Evolutionary conservation across 2,888 invertebrate species (phyloP), one percentile per base, ranked within the genome.

Genomic region (Sesamia inferens): DNA sequence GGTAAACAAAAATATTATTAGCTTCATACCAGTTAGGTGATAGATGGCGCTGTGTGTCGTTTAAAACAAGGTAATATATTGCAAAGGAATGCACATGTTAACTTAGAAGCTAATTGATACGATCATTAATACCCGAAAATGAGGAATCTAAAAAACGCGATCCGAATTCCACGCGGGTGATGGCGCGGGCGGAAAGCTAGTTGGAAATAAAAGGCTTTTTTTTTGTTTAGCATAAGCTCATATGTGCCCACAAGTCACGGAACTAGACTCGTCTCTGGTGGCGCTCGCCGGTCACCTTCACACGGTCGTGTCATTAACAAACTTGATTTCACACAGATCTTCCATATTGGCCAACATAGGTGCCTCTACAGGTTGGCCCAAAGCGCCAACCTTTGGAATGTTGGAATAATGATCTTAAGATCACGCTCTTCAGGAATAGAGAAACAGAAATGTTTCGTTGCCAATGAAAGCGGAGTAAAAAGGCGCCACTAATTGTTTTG

Each of bases 201-300:
- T 31, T 31, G 31, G 31, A 31, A 31, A 31, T 31, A 31, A 31
- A 31, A 31, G 31, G 31, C 31, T 31, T 31, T 31, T 31, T 31
- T 31, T 31, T 31, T 31, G 31, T 31, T 31, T 31, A 31, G 31
- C 3, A 55, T 39, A 16, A 19, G 22, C 47, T 59, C 19, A 22
- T 24, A 16, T 72, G 66, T 82, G 22, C 54, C 22, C 42, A 57
- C 57, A 24, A 22, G 59, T 68, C 61, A 19, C 72, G 59, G 71
- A 77, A 82, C 71, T 57, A 48, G 59, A 61, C 55, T 47, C 44
- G 68, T 24, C 55, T 51, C 31, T 10, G 64, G 19, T n/a, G 63
- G 8, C 47, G 75, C 42, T 54, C 44, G 54, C 11, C 51, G 76
- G 65, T 84, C 76, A 77, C 83, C 85, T 85, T 84, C 79, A 79